These are phyloP conservation scores for Serinus canaria DNA, from an alignment of 2,113 vertebrate species.

Conservation along the genomic window DNA sequence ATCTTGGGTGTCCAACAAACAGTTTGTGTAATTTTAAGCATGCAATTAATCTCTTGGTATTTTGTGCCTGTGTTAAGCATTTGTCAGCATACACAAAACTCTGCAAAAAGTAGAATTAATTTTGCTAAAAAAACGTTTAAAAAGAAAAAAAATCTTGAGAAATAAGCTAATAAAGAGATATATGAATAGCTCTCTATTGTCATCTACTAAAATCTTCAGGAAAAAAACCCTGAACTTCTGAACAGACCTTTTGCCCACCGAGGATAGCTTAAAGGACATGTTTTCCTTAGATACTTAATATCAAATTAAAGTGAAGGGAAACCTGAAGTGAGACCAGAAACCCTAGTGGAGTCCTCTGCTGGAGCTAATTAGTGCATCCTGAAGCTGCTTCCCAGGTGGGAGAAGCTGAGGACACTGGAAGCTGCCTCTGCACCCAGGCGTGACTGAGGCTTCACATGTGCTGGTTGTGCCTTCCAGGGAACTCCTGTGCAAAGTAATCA, in stretches of 20 bases:
- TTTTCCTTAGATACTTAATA: background rate
- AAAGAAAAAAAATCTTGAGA: background rate
- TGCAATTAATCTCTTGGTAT: background rate
- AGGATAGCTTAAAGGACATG: background rate
- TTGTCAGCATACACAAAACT: background rate
- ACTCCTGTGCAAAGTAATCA: background rate
- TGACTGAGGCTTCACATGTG: background rate
- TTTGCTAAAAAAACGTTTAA: background rate
- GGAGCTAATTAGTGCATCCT: background rate
- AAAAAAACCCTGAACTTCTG: background rate
- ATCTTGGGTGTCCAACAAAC: background rate
- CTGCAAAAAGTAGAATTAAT: background rate
- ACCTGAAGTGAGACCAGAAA: background rate
- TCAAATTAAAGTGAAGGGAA: background rate
- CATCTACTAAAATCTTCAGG: background rate
- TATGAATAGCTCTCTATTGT: background rate
- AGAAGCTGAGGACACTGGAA: background rate
- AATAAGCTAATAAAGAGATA: background rate
- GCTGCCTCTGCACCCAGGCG: accelerated
- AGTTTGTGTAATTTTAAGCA: background rate
- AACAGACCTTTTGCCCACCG: background rate
- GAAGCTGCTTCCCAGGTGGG: background rate
- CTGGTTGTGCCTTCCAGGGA: background rate
- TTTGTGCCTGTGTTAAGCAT: background rate
- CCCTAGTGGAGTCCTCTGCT: background rate